Percentiles rank a stretch among this genome's conserved stretches.
These are phyloP conservation scores for Drosophila kambysellisi DNA, from an alignment of 2,888 invertebrate genomes.

Conservation along the genomic window DNA sequence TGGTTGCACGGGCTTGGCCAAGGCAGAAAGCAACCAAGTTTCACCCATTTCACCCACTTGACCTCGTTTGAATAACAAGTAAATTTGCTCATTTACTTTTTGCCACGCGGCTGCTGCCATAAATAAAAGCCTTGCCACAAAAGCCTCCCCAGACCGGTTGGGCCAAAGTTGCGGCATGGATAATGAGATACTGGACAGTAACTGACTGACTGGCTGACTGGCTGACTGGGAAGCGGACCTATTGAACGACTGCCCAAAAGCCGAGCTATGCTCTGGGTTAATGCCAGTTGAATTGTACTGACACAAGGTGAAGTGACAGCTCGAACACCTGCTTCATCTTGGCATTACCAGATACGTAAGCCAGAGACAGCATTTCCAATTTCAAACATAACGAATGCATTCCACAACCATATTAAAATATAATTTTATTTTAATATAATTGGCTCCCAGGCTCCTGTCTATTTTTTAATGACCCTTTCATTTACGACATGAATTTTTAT, in stretches of 20 bases:
- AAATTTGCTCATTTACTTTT: constrained; percentile 65
- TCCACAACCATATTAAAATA: neutral
- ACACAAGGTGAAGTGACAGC: neutral
- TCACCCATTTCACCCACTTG: constrained; percentile 65
- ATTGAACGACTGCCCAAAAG: constrained; percentile 5
- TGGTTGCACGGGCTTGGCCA: constrained; percentile 2
- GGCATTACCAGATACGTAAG: neutral
- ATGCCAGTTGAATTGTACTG: neutral
- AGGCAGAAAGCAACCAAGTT: constrained; percentile 18
- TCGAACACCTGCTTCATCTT: neutral
- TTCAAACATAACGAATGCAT: neutral
- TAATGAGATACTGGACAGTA: constrained; percentile 50
- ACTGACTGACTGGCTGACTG: constrained; percentile 21
- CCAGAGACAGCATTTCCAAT: neutral
- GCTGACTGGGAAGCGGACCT: neutral
- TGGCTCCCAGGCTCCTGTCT: neutral
- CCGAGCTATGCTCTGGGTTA: neutral
- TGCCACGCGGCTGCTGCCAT: constrained; percentile 48
- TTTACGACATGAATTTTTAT: neutral
- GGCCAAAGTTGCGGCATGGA: constrained; percentile 38
- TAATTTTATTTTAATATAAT: neutral
- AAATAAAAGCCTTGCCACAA: constrained; percentile 56
- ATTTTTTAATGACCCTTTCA: neutral
- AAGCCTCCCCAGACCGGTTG: constrained; percentile 12
- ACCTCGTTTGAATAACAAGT: constrained; percentile 77